Evolutionary conservation across 2,888 invertebrate species (phyloP).

Genomic region (Sarcophaga caerulescens): DNA sequence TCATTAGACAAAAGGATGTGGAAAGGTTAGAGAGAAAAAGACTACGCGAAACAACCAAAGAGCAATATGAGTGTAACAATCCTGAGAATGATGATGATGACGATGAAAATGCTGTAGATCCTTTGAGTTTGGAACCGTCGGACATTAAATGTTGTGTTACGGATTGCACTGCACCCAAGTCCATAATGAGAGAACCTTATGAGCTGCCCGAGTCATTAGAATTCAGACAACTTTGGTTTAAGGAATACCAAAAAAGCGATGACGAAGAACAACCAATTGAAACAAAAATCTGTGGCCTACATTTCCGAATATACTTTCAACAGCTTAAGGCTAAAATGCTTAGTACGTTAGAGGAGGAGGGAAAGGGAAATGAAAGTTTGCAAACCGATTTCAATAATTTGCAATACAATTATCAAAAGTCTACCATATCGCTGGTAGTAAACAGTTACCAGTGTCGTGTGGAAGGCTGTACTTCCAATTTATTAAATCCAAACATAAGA

Average conservation of each 20-base stretch:
- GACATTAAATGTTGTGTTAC: constrained; percentile 54
- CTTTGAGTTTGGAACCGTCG: constrained; percentile 45
- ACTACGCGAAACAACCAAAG: constrained; percentile 56
- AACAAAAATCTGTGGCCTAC: constrained; percentile 69
- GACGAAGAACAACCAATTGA: constrained; percentile 32
- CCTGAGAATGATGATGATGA: constrained; percentile 16
- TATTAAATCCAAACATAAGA: constrained; percentile 70
- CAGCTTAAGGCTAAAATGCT: constrained; percentile 55
- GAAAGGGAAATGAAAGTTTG: constrained; percentile 3
- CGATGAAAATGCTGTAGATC: constrained; percentile 56
- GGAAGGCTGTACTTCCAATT: constrained; percentile 59
- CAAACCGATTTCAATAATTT: constrained; percentile 54
- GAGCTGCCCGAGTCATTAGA: constrained; percentile 62
- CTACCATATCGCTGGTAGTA: constrained; percentile 60
- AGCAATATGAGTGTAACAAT: constrained; percentile 48
- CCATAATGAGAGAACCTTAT: constrained; percentile 67
- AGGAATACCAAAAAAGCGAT: constrained; percentile 46
- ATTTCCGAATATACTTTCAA: constrained; percentile 65
- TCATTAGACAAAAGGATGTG: constrained; percentile 64
- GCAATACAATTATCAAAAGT: constrained; percentile 62
- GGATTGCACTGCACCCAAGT: constrained; percentile 67
- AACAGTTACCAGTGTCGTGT: constrained; percentile 69
- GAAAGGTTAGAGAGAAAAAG: constrained; percentile 51
- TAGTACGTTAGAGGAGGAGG: constrained; percentile 9
- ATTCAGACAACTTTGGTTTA: constrained; percentile 64